Percentiles rank a stretch among this genome's conserved stretches.
Conservation (phyloP, 2,113 vertebrate species). For the Campylorhamphus procurvoides region DNA sequence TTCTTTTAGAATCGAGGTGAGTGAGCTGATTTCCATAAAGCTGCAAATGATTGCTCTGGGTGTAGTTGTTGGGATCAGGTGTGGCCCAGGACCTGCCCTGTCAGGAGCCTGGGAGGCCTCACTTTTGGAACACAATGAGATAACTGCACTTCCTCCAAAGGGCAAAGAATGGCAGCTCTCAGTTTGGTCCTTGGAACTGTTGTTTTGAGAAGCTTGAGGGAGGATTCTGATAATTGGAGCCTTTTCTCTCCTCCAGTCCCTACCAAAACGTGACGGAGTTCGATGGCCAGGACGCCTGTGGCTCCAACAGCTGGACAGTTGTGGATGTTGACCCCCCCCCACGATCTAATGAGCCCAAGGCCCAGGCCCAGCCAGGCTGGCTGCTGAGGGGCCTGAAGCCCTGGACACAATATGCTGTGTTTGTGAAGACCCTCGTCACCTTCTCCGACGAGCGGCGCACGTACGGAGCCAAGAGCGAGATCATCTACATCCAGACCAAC, state of each 20-base stretch:
- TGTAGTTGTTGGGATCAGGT: background rate
- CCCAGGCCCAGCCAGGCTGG: slow-evolving; percentile 78
- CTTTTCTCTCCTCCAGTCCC: slow-evolving; percentile 71
- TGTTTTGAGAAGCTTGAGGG: background rate
- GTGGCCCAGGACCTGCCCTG: background rate
- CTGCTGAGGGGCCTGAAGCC: slow-evolving; percentile 89
- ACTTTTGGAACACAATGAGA: background rate
- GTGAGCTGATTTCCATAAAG: background rate
- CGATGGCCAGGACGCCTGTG: slow-evolving; percentile 94
- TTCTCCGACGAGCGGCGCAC: slow-evolving; percentile 90
- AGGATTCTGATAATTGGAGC: background rate
- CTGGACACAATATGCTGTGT: slow-evolving; percentile 97
- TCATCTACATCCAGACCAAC: slow-evolving; percentile 93
- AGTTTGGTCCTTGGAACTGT: background rate
- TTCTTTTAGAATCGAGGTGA: background rate
- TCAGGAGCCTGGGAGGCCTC: background rate
- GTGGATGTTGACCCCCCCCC: slow-evolving; percentile 90
- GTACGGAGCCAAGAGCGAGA: slow-evolving; percentile 93
- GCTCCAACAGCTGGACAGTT: slow-evolving; percentile 96
- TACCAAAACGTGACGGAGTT: slow-evolving; percentile 95
- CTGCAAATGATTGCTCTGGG: background rate
- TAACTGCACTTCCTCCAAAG: background rate
- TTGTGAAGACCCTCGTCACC: slow-evolving; percentile 94
- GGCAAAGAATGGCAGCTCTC: background rate
- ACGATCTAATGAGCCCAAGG: slow-evolving; percentile 79